Conservation (phyloP, 2,113 vertebrate genomes). For the Lethenteron camtschaticum region DNA sequence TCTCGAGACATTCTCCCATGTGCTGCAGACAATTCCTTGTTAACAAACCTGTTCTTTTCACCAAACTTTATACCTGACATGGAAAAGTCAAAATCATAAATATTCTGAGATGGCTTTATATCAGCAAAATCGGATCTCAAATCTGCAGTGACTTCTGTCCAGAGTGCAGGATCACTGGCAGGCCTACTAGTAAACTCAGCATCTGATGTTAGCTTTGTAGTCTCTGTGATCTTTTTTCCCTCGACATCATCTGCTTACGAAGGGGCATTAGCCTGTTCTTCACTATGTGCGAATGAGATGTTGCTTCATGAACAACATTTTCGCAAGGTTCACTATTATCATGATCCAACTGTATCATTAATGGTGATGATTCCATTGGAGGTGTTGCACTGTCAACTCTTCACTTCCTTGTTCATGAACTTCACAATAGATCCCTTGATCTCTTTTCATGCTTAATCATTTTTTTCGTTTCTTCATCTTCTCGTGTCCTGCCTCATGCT, state of each 20-base stretch:
- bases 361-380: background rate
- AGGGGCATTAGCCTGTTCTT: background rate
- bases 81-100: constrained; percentile 4
- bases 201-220: constrained; percentile 1
- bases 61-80: background rate
- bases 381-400: background rate
- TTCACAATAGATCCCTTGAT: constrained; percentile 5
- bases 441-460: background rate
- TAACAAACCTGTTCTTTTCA: background rate
- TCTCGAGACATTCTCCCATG: background rate
- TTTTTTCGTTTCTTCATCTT: background rate
- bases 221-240: background rate
- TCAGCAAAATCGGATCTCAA: background rate
- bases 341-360: background rate
- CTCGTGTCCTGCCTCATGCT: background rate
- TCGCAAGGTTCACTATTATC: constrained; percentile 3
- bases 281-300: background rate
- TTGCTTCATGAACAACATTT: constrained; percentile 1
- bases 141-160: constrained; percentile 1
- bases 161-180: background rate
- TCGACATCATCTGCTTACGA: background rate
- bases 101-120: constrained; percentile 5
- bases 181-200: background rate
- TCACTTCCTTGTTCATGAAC: constrained; percentile 4
- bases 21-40: background rate